Evolutionary conservation across 2,888 invertebrate genomes (phyloP).

Genomic region (Ephialtes manifestator): DNA sequence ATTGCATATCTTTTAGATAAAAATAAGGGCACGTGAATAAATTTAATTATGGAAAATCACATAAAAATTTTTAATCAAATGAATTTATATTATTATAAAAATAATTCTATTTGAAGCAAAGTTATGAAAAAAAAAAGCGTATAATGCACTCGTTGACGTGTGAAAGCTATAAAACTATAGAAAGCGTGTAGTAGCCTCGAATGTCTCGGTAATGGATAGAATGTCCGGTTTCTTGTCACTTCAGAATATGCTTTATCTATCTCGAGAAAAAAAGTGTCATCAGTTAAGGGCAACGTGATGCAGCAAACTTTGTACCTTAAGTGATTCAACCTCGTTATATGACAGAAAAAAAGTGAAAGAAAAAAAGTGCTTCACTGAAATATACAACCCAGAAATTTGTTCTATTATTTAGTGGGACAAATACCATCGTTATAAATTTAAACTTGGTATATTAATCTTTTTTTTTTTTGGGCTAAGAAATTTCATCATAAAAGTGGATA

Average conservation of each 20-base stretch:
- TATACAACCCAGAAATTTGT: background rate
- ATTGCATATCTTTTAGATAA: too few relatives aligned
- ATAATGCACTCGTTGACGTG: background rate
- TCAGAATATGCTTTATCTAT: background rate
- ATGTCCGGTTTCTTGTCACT: slow-evolving; percentile 34
- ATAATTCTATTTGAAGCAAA: too few relatives aligned
- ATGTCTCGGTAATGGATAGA: slow-evolving; percentile 11
- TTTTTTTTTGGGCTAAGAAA: background rate
- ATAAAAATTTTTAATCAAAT: too few relatives aligned
- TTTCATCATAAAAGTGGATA: too few relatives aligned
- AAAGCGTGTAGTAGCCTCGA: background rate
- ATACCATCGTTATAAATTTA: background rate
- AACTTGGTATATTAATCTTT: background rate
- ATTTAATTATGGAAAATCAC: too few relatives aligned
- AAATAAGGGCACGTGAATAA: too few relatives aligned
- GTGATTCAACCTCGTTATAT: background rate
- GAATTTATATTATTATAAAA: too few relatives aligned
- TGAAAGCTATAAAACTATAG: background rate
- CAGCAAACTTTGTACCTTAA: background rate
- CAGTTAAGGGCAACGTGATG: background rate
- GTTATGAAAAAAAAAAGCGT: background rate
- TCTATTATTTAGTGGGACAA: background rate
- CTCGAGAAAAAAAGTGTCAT: background rate
- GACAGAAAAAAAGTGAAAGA: background rate
- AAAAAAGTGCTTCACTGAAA: background rate